Evolutionary conservation across 2,113 vertebrate genomes (phyloP), one percentile per base, ranked within the genome.

Genomic region (Cercocebus atys): DNA sequence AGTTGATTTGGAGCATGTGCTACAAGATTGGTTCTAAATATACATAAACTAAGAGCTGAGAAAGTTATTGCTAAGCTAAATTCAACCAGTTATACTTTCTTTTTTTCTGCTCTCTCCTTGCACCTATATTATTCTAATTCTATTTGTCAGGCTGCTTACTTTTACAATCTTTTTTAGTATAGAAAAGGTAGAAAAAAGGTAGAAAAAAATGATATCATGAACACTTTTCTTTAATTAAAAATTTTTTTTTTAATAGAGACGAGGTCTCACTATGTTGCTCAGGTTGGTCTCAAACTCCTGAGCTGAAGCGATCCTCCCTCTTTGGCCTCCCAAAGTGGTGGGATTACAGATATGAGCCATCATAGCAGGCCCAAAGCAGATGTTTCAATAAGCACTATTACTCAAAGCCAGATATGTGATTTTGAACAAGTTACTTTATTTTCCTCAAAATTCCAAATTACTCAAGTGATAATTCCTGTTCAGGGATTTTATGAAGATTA

Each of bases 341-440:
- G 6, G 7, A 68, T 68, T 68, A 68, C 32, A 68, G 66, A 13
- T 35, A 35, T 68, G 6, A 35, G 32, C 32, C 66, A 35, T 17
- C 32, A 35, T 32, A 35, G 30, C 66, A 35, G 32, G 16, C 66
- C 66, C 66, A 35, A 35, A 35, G 32, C 66, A 35, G 55, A 32
- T 85, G 75, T 76, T 94, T 81, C 92, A 92, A 92, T 57, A 95
- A 66, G 30, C 38, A 66, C 59, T 72, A 25, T 72, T 92, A 93
- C n/a, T 76, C 40, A 86, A 86, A 92, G 52, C 38, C 79, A 76
- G 55, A 30, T 16, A 3, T 85, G 27, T 66, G 47, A 64, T 88
- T 88, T 75, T 93, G 38, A 85, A 23, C 57, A 82, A 66, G 45
- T 82, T 64, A 32, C 55, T 79, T 93, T 52, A 91, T 92, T n/a